Evolutionary conservation across 1,140 invertebrate species (phyloP).

Genomic region (Mamestra configurata): DNA sequence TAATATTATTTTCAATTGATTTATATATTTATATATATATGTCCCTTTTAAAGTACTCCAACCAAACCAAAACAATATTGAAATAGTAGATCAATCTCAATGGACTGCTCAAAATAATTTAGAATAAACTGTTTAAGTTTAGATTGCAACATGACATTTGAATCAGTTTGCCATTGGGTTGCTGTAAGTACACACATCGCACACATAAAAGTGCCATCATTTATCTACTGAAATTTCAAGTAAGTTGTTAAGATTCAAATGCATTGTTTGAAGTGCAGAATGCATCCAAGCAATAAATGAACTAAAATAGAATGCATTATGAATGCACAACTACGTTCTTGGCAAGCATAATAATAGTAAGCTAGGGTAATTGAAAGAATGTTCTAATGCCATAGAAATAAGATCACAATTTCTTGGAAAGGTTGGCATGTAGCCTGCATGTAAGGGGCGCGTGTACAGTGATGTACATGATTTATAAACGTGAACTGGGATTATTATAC

Average conservation of each 20-base stretch:
- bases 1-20: too few relatives aligned
- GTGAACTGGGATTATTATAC: background rate
- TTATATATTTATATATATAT: too few relatives aligned
- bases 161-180: too few relatives aligned
- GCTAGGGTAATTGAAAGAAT: background rate
- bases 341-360: background rate
- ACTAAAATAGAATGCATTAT: conserved; percentile 16
- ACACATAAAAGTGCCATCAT: too few relatives aligned
- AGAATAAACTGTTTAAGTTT: too few relatives aligned
- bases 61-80: too few relatives aligned
- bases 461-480: background rate
- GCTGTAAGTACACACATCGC: too few relatives aligned
- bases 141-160: too few relatives aligned
- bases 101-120: too few relatives aligned
- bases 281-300: background rate
- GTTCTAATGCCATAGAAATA: conserved; percentile 24
- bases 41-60: too few relatives aligned
- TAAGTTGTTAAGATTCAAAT: background rate
- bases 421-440: background rate
- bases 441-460: background rate
- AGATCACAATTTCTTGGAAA: background rate
- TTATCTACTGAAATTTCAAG: background rate
- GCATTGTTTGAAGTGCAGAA: background rate
- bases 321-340: conserved; percentile 32
- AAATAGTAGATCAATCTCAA: too few relatives aligned